These are phyloP conservation scores for Gobius niger DNA, from an alignment of 2,113 vertebrate species.

Conservation along the genomic window DNA sequence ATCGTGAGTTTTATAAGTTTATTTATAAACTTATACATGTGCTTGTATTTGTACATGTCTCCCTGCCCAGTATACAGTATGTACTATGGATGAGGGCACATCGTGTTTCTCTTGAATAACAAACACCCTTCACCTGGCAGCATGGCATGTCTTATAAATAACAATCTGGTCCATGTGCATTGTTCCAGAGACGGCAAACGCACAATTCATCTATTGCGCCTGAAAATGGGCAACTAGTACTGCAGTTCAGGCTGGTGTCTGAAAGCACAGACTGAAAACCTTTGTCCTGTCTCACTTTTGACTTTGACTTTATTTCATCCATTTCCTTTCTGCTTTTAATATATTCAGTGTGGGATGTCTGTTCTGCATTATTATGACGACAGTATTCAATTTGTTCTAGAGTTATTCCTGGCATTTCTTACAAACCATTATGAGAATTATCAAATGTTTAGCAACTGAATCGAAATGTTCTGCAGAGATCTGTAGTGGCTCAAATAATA, in stretches of 20 bases:
- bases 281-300: background rate
- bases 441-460: too few relatives aligned
- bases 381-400: background rate
- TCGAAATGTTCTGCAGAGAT: too few relatives aligned
- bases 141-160: conserved; percentile 1
- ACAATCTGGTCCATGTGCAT: background rate
- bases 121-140: background rate
- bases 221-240: background rate
- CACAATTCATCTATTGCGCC: background rate
- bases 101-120: background rate
- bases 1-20: background rate
- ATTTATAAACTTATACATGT: background rate
- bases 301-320: background rate
- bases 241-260: background rate
- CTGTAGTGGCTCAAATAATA: too few relatives aligned
- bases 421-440: too few relatives aligned
- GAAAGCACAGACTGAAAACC: background rate
- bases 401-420: too few relatives aligned
- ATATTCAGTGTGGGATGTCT: too few relatives aligned
- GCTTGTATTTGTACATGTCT: background rate
- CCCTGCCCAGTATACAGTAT: background rate
- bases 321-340: background rate
- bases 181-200: background rate
- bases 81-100: background rate
- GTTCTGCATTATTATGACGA: background rate